Conservation (phyloP, 2,113 vertebrate genomes). For the Caloenas nicobarica region DNA sequence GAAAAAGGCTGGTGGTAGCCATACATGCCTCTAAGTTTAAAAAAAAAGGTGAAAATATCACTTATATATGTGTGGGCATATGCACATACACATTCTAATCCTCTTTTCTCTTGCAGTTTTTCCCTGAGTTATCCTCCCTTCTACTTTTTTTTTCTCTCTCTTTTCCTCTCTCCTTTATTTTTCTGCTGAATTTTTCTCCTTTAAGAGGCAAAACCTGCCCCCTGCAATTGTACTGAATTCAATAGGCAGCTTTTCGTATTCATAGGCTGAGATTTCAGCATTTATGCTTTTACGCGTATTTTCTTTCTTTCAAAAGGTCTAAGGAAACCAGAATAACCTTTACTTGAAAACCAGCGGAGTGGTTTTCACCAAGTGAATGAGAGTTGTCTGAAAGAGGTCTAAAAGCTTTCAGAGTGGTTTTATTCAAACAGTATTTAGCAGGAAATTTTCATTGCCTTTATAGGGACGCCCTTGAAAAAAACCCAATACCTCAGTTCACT, state of each 20-base stretch:
- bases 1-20: not conserved
- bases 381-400: not conserved
- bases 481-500: not conserved
- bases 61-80: not conserved
- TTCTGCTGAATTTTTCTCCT: not conserved
- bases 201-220: not conserved
- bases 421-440: not conserved
- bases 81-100: not conserved
- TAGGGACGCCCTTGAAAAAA: not conserved
- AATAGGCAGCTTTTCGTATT: not conserved
- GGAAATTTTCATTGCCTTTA: not conserved
- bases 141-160: not conserved
- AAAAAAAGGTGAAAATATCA: not conserved
- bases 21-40: not conserved
- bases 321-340: not conserved
- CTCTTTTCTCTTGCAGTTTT: not conserved
- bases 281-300: not conserved
- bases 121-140: not conserved
- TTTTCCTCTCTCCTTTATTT: not conserved
- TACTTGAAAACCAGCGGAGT: not conserved
- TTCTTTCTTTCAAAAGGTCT: not conserved
- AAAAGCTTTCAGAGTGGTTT: not conserved
- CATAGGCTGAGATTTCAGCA: not conserved
- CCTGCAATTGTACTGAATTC: not conserved
- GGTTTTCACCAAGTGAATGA: not conserved